Base-by-base conservation (phyloP, 2,797 vertebrate genomes). In the Nyctalus aviator region DNA sequence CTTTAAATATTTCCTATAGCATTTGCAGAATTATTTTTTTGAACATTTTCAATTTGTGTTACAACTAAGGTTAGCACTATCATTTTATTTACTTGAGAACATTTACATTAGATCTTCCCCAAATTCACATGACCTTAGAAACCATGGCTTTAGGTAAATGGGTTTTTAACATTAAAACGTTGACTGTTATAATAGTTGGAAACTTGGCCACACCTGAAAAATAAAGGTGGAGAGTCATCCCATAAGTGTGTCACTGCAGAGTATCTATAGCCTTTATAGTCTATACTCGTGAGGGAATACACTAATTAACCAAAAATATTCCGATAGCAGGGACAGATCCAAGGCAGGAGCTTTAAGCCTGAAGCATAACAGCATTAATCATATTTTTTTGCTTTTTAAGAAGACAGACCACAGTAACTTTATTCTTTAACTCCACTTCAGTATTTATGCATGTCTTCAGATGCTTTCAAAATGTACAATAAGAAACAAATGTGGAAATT, bases 21-120 rank as follows among this genome's bases (percentile, higher is more conserved):
- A 84, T 72, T 90, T 88, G 15, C 6, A 62, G n/a, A 75, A 68
- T 87, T 50, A 32, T 2, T 64, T 91, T 75, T 83, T 75, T 83
- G 82, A 76, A 69, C 30, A 35, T n/a, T 85, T 14, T 82, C 21
- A 35, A 1, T 83, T 91, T 83, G 18, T 30, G 18, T 62, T 77
- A 50, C 20, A 82, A 62, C 27, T 44, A 84, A 84, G 12, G 62
- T 79, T 35, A 84, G 35, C 32, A 64, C 13, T 66, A 72, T 64
- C 46, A 55, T 79, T 90, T 85, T 79, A 85, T 44, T 94, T 37
- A 79, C 35, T 73, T 46, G 73, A 55, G 55, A 32, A 55, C 35
- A 66, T 55, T 92, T 79, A 79, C 20, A 55, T 78, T 89, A 53
- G 32, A 71, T 50, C 23, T 79, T 72, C 30, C 37, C 35, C 6